A percentile compares a stretch with the other conserved stretches of the same genome.
These are phyloP conservation scores for Diprion similis DNA, from an alignment of 1,140 invertebrate species.

Conservation along the genomic window DNA sequence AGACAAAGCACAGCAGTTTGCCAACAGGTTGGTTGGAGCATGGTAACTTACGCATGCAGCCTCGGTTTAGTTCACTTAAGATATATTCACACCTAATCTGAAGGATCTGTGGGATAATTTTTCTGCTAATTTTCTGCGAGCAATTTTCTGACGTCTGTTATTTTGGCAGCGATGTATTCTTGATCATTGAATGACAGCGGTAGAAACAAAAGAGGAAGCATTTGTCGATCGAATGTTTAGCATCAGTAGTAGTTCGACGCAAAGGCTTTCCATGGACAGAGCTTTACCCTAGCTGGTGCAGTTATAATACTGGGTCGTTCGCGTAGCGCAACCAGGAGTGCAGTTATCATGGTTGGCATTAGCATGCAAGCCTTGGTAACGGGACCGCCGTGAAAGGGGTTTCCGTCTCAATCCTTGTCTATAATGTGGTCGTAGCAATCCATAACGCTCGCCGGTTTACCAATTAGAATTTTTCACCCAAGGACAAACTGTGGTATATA, in stretches of 20 bases:
- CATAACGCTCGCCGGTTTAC: neutral
- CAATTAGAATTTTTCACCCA: neutral
- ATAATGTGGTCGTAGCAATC: neutral
- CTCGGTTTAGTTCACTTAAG: neutral
- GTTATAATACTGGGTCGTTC: neutral
- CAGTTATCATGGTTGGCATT: constrained; percentile 1
- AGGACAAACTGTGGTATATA: neutral
- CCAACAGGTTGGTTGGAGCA: neutral
- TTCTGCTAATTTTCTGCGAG: too few relatives aligned
- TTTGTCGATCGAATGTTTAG: too few relatives aligned
- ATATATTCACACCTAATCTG: neutral
- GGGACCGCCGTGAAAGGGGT: neutral
- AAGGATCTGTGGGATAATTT: too few relatives aligned
- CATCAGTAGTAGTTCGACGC: too few relatives aligned
- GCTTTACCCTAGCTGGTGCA: neutral
- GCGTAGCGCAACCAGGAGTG: neutral
- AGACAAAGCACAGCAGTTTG: neutral
- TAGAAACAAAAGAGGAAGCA: too few relatives aligned
- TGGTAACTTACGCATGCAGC: neutral
- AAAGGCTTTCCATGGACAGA: neutral
- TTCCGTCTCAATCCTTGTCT: neutral
- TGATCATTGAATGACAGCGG: too few relatives aligned
- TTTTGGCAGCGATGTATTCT: too few relatives aligned
- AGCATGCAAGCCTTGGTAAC: constrained; percentile 2
- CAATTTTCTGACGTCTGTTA: too few relatives aligned